Percentiles rank a stretch among this genome's conserved stretches.
These are phyloP conservation scores for Isichthys henryi DNA, from an alignment of 2,113 vertebrate genomes.

Conservation along the genomic window DNA sequence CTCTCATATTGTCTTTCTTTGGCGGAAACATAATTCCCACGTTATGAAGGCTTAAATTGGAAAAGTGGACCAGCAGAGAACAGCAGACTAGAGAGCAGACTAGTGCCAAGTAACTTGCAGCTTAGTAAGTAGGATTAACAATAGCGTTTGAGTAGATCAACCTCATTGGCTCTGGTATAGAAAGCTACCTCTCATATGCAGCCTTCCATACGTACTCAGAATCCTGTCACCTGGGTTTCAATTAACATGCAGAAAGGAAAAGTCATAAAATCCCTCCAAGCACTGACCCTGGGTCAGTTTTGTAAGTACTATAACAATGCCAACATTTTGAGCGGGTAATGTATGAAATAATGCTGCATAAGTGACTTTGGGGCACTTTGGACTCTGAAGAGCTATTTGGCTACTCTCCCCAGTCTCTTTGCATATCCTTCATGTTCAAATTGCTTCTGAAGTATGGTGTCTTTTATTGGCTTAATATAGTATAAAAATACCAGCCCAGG, in stretches of 20 bases:
- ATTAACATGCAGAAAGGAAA: neutral
- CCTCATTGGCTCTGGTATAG: neutral
- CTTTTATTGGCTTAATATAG: neutral
- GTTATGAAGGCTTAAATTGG: neutral
- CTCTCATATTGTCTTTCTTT: neutral
- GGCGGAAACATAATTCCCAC: neutral
- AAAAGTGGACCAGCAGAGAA: neutral
- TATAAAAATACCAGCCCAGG: neutral
- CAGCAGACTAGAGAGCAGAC: neutral
- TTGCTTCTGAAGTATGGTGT: neutral
- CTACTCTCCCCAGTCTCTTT: neutral
- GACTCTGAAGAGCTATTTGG: neutral
- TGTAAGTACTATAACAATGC: neutral
- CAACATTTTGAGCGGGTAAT: neutral
- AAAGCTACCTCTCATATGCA: neutral
- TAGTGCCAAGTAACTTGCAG: neutral
- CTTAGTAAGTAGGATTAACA: neutral
- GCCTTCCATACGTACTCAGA: neutral
- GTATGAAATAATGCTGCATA: neutral
- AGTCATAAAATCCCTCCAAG: neutral
- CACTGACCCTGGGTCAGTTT: neutral
- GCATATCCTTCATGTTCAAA: conserved; percentile 5
- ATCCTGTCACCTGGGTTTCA: neutral
- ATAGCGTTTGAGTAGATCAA: neutral
- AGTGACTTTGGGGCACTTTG: neutral